These are phyloP conservation scores for Lapara coniferarum DNA, from an alignment of 2,888 invertebrate genomes.

Conservation along the genomic window DNA sequence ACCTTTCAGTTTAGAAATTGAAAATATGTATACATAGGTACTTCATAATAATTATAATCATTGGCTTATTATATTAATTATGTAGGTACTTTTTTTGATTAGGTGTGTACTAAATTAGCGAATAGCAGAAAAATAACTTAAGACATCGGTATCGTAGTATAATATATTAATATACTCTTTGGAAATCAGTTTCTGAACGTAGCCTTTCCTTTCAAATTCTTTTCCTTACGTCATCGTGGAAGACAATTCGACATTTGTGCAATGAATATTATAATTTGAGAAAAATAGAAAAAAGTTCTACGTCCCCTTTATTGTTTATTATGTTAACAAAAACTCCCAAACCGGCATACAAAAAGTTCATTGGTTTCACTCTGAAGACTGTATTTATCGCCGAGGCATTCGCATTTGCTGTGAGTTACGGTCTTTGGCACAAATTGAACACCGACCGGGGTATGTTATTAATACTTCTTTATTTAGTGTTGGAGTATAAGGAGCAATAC, in stretches of 20 bases:
- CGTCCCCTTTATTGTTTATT: conserved; percentile 51
- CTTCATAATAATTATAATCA: too few species aligned
- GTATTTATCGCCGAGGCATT: conserved; percentile 84
- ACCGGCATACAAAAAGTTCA: conserved; percentile 76
- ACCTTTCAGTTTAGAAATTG: too few species aligned
- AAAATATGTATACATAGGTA: too few species aligned
- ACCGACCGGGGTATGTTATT: conserved; percentile 85
- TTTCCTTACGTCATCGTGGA: conserved; percentile 54
- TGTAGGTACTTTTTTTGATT: too few species aligned
- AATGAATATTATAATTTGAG: not conserved
- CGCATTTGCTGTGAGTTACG: conserved; percentile 84
- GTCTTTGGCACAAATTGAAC: conserved; percentile 87
- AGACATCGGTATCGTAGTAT: too few species aligned
- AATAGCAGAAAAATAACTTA: too few species aligned
- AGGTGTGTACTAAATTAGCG: too few species aligned
- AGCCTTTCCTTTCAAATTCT: not conserved
- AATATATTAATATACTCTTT: too few species aligned
- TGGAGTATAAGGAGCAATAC: conserved; percentile 1
- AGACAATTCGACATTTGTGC: conserved; percentile 17
- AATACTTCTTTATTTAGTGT: conserved; percentile 31
- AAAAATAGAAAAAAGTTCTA: conserved; percentile 11
- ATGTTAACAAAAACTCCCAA: conserved; percentile 88
- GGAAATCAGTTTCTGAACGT: not conserved
- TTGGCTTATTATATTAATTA: too few species aligned
- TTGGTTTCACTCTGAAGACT: conserved; percentile 81